Evolutionary conservation across 2,113 vertebrate genomes (phyloP), one percentile per base, ranked within the genome.

Genomic region (Cyanistes caeruleus): DNA sequence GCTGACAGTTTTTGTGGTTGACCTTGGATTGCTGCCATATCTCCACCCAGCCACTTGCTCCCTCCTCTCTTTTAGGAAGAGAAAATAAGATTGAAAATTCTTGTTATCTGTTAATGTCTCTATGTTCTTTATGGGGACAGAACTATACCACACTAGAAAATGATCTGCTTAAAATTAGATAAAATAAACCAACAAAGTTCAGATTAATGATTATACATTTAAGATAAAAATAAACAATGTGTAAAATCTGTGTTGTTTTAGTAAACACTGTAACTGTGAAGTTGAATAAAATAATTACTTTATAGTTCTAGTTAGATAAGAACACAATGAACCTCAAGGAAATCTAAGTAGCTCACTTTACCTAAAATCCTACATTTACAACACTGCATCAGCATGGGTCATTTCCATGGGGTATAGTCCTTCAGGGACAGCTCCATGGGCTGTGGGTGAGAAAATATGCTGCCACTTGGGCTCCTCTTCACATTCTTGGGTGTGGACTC

Each of bases 1-100:
- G 2, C 1, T 65, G 31, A 19, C 6, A 55, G 13, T 9, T 56
- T 13, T 78, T 1, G 1, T 13, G 1, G 8, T 13, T 79, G 20
- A 28, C 13, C 7, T 80, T 89, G 28, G 23, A 49, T 13, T 43
- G 9, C 9, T 70, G 65, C 28, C 37, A 46, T 16, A 35, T 64
- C 18, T 2, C 11, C 39, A 51, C 4, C 2, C 17, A 77, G 13
- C 0, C 1, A 2, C 13, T 43, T 1, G 6, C 11, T 73, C 10
- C 23, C 3, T 16, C 31, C 9, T 3, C 4, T 72, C 6, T 24
- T 44, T 60, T 14, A 67, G 31, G 4, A 18, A 9, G 3, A 73
- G 22, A 59, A 87, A 72, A n/a, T 13, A 41, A 53, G 31, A 30
- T 17, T 13, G 19, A 79, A 86, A 75, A 56, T 11, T 16, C 11